Conservation (phyloP, 2,797 vertebrate genomes). For the Taeniopygia guttata region DNA sequence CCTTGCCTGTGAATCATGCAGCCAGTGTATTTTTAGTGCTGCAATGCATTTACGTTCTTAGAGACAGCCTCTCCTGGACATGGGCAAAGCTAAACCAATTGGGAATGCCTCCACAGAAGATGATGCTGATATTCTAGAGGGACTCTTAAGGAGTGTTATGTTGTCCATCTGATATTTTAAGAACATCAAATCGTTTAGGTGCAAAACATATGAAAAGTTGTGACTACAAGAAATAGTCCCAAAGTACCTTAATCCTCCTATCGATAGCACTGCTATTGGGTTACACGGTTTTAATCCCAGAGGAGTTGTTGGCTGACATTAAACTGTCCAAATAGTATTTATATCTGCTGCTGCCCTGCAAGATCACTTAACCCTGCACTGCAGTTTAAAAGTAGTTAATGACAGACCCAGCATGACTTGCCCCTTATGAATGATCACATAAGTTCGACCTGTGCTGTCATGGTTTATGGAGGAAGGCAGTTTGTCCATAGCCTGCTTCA, state of each 20-base stretch:
- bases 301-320: slow-evolving; percentile 92
- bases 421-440: slow-evolving; percentile 85
- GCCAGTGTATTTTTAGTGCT: not conserved
- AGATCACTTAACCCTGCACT: slow-evolving; percentile 84
- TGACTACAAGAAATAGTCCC: not conserved
- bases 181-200: not conserved
- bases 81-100: not conserved
- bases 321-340: slow-evolving; percentile 98
- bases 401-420: slow-evolving; percentile 76
- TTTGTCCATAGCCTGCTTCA: slow-evolving; percentile 79
- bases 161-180: not conserved
- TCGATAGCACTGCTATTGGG: slow-evolving; percentile 81
- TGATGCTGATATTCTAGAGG: not conserved
- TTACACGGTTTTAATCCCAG: slow-evolving; percentile 93
- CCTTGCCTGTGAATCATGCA: not conserved
- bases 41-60: not conserved
- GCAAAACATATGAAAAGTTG: not conserved
- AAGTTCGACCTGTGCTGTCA: slow-evolving; percentile 84
- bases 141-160: not conserved
- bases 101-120: not conserved
- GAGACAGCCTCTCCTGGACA: not conserved
- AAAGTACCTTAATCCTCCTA: slow-evolving; percentile 82
- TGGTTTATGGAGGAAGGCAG: slow-evolving; percentile 85
- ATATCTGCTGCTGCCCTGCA: slow-evolving; percentile 82
- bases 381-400: slow-evolving; percentile 91